A percentile compares a stretch with the other conserved stretches of the same genome.
phyloP scores from a whole-genome alignment of 2,113 vertebrate genomes.

The Sula dactylatra region DNA sequence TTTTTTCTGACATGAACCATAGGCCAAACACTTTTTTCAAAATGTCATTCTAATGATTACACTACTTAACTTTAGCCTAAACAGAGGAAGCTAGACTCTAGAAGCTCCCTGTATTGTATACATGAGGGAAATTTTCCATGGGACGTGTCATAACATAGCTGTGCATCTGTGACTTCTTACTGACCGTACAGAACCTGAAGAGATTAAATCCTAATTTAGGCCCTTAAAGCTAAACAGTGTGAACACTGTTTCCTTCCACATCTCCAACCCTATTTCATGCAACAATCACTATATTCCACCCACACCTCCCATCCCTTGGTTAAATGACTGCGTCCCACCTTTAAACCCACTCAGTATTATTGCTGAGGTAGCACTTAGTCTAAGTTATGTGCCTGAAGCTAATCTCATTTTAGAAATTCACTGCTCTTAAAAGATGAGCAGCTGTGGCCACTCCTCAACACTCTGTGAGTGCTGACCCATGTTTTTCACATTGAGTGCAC shows the following conservation, averaged over 20 bases:
- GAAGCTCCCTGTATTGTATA: neutral
- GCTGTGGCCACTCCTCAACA: neutral
- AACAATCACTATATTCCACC: neutral
- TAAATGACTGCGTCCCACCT: neutral
- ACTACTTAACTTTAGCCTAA: neutral
- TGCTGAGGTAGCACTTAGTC: neutral
- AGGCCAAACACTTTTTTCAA: neutral
- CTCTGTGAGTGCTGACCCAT: neutral
- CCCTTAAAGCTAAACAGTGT: neutral
- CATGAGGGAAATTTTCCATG: neutral
- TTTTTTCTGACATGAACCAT: neutral
- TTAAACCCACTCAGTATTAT: neutral
- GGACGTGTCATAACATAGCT: fast-evolving
- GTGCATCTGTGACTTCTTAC: neutral
- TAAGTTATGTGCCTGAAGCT: neutral
- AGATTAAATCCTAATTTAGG: neutral
- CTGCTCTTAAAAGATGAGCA: neutral
- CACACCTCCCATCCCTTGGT: neutral
- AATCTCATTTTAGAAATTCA: neutral
- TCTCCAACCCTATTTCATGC: neutral
- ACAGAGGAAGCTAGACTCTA: neutral
- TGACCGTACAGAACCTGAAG: neutral
- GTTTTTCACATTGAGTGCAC: neutral
- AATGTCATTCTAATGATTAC: neutral
- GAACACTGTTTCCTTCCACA: neutral